Evolutionary conservation across 2,888 invertebrate species (phyloP).

Genomic region (Eristalis intricaria): DNA sequence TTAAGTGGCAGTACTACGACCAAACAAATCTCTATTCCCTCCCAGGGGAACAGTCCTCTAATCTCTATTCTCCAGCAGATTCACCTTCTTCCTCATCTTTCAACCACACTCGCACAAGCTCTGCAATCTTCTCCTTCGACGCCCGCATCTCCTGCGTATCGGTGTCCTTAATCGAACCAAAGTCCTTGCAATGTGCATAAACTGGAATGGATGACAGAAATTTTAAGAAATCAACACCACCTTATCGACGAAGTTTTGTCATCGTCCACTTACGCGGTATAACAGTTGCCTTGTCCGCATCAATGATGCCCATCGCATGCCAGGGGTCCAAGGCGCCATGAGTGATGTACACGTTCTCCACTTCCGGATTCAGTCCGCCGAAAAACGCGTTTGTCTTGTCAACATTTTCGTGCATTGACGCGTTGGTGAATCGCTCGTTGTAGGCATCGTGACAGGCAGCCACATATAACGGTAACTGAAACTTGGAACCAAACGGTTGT

Average conservation of each 20-base stretch:
- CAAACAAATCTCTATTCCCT: background rate
- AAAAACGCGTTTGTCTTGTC: constrained; percentile 81
- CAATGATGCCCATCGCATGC: constrained; percentile 82
- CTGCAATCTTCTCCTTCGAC: constrained; percentile 77
- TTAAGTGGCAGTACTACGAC: background rate
- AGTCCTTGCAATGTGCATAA: constrained; percentile 79
- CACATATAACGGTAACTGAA: constrained; percentile 76
- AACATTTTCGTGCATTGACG: constrained; percentile 74
- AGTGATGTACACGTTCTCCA: constrained; percentile 82
- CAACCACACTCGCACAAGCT: constrained; percentile 77
- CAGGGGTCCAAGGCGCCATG: constrained; percentile 84
- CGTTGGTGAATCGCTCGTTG: constrained; percentile 75
- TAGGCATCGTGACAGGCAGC: constrained; percentile 77
- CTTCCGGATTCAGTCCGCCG: constrained; percentile 81
- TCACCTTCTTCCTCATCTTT: constrained; percentile 1
- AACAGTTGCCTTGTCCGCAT: constrained; percentile 76
- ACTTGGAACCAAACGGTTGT: constrained; percentile 83
- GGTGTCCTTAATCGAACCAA: constrained; percentile 76
- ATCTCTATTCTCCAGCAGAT: background rate
- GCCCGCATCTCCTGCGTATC: constrained; percentile 77
- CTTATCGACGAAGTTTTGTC: background rate
- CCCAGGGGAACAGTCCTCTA: background rate
- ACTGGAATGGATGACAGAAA: constrained; percentile 69
- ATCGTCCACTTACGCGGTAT: constrained; percentile 78
- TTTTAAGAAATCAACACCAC: background rate